Evolutionary conservation across 2,797 vertebrate species (phyloP).

Genomic region (Platalea minor): DNA sequence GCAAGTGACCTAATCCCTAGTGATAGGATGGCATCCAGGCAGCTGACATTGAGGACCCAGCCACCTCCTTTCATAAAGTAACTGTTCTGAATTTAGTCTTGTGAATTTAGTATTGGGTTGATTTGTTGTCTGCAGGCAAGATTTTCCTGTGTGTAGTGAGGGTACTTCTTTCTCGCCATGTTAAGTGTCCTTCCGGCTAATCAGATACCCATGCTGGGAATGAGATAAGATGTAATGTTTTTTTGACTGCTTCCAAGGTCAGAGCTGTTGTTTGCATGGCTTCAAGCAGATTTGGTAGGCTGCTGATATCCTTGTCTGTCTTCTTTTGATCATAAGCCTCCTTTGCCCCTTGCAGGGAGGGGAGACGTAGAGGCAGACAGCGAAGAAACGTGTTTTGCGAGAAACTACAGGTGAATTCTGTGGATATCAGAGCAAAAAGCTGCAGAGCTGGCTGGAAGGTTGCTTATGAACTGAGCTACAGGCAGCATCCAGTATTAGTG

Average conservation of each 20-base stretch:
- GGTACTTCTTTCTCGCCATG: background rate
- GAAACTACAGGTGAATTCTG: background rate
- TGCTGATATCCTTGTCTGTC: conserved; percentile 20
- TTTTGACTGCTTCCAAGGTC: conserved; percentile 61
- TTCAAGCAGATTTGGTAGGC: conserved; percentile 1
- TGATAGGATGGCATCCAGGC: background rate
- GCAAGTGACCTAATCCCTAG: background rate
- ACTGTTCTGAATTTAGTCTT: background rate
- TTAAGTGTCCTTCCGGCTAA: conserved; percentile 32
- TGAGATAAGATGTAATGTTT: conserved; percentile 44
- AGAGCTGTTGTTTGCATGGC: conserved; percentile 47
- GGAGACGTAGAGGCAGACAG: background rate
- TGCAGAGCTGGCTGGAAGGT: background rate
- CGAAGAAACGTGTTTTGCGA: background rate
- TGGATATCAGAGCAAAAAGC: background rate
- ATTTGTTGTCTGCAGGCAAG: background rate
- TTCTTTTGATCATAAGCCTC: background rate
- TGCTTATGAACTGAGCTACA: background rate
- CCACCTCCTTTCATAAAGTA: background rate
- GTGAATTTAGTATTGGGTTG: background rate
- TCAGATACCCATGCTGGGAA: conserved; percentile 21
- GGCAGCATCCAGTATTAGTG: background rate
- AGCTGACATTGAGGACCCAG: background rate
- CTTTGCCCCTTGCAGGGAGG: background rate
- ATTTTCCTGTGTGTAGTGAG: background rate